Conservation (phyloP, 2,113 vertebrate species). For the Cranoglanis bouderius region DNA sequence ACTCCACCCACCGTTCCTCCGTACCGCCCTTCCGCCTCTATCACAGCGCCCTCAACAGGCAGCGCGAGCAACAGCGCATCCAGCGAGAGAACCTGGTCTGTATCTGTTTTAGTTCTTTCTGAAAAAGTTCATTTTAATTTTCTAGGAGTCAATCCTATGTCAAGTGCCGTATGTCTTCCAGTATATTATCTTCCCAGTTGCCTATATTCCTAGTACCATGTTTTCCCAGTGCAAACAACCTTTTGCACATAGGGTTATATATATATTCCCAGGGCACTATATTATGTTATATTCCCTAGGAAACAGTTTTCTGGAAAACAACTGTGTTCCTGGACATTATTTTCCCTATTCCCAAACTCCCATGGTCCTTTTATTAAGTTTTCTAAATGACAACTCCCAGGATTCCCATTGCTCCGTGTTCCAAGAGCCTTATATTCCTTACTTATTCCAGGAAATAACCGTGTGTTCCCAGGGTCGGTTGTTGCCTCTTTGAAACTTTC, state of each 20-base stretch:
- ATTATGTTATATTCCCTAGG: too few species aligned
- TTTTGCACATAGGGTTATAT: not conserved
- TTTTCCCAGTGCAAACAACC: not conserved
- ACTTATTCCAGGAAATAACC: not conserved
- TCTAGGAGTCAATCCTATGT: not conserved
- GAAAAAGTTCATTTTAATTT: not conserved
- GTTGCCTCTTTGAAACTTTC: not conserved
- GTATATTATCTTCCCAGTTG: too few species aligned
- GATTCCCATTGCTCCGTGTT: not conserved
- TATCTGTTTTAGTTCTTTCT: not conserved
- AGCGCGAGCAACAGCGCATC: slow-evolving; percentile 87
- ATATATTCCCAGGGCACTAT: too few species aligned
- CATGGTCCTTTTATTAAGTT: not conserved
- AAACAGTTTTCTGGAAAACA: not conserved
- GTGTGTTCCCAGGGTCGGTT: not conserved
- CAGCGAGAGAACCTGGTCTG: slow-evolving; percentile 93
- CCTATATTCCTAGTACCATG: not conserved
- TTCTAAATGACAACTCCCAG: not conserved
- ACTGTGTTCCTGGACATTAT: not conserved
- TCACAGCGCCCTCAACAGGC: slow-evolving; percentile 87
- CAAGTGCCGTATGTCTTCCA: not conserved
- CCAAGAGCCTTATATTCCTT: not conserved
- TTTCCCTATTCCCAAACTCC: not conserved
- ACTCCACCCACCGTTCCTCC: slow-evolving; percentile 53
- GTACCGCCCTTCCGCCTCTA: slow-evolving; percentile 65